Percentiles rank a stretch among this genome's conserved stretches.
Evolutionary conservation across 2,113 vertebrate species (phyloP).

Genomic region (Corvus moneduloides): DNA sequence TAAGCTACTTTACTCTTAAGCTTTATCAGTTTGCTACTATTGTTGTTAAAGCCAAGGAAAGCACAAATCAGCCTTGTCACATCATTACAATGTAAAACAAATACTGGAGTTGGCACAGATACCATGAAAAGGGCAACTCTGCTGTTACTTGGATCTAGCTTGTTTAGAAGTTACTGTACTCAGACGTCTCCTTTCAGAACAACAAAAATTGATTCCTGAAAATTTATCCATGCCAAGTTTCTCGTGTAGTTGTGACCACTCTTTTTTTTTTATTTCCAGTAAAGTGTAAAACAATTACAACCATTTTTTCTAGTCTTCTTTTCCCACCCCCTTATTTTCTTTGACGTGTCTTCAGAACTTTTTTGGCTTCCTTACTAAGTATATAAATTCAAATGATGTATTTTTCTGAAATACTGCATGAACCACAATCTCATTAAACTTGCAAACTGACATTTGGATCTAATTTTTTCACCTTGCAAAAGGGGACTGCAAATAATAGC

Average conservation of each 20-base stretch:
- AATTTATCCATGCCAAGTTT: not conserved
- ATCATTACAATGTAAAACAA: not conserved
- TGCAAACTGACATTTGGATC: not conserved
- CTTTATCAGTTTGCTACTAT: conserved; percentile 2
- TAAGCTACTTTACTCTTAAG: conserved; percentile 1
- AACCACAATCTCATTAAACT: not conserved
- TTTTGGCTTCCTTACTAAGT: not conserved
- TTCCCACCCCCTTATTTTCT: not conserved
- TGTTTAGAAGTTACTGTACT: not conserved
- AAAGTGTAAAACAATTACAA: not conserved
- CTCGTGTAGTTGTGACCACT: not conserved
- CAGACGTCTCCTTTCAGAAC: not conserved
- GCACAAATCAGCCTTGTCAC: not conserved
- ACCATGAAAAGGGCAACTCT: not conserved
- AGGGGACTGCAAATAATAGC: not conserved
- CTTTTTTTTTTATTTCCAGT: not conserved
- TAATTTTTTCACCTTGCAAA: not conserved
- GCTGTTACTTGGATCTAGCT: not conserved
- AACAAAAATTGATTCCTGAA: not conserved
- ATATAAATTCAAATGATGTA: not conserved
- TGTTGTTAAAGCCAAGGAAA: not conserved
- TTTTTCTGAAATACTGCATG: not conserved
- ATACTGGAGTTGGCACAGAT: not conserved
- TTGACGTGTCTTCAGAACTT: not conserved
- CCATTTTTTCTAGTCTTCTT: not conserved